A percentile compares a stretch with the other conserved stretches of the same genome.
Evolutionary conservation across 1,140 invertebrate species (phyloP).

Genomic region (Drosophila bocqueti): DNA sequence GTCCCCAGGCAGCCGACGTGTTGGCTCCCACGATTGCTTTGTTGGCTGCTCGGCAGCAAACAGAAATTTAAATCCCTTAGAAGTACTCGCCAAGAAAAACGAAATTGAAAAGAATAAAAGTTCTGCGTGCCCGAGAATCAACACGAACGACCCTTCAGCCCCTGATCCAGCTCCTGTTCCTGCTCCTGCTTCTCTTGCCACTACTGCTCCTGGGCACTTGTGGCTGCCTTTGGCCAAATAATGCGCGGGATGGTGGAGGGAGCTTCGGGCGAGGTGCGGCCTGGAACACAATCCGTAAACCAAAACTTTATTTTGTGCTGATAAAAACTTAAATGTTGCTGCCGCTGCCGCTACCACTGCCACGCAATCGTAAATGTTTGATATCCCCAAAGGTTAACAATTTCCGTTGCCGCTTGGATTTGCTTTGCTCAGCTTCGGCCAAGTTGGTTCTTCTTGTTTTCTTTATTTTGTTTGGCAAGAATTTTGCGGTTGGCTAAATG

Average conservation of each 20-base stretch:
- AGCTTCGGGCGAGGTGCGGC: neutral
- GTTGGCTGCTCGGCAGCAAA: constrained; percentile 44
- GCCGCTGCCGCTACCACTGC: constrained; percentile 47
- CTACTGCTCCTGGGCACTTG: constrained; percentile 37
- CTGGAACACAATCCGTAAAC: constrained; percentile 57
- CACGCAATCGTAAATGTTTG: constrained; percentile 77
- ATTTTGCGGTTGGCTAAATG: constrained; percentile 64
- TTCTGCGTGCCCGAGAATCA: constrained; percentile 47
- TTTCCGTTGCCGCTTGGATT: constrained; percentile 58
- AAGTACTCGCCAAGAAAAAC: constrained; percentile 53
- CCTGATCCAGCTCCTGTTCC: constrained; percentile 17
- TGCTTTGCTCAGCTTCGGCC: constrained; percentile 32
- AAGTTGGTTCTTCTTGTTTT: constrained; percentile 47
- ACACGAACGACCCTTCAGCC: constrained; percentile 36
- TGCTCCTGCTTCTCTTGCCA: neutral
- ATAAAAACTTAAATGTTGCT: constrained; percentile 80
- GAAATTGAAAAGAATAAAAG: constrained; percentile 73
- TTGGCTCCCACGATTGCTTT: constrained; percentile 28
- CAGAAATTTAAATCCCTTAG: constrained; percentile 68
- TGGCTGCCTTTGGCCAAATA: constrained; percentile 38
- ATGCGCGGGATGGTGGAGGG: neutral
- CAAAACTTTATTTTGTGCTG: constrained; percentile 77
- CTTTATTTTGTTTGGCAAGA: constrained; percentile 54
- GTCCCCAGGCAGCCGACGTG: constrained; percentile 26
- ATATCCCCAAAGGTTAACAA: constrained; percentile 81